Percentiles rank a stretch among this genome's conserved stretches.
Evolutionary conservation across 2,797 vertebrate species (phyloP).

Genomic region (Mormyrops attenuatus): DNA sequence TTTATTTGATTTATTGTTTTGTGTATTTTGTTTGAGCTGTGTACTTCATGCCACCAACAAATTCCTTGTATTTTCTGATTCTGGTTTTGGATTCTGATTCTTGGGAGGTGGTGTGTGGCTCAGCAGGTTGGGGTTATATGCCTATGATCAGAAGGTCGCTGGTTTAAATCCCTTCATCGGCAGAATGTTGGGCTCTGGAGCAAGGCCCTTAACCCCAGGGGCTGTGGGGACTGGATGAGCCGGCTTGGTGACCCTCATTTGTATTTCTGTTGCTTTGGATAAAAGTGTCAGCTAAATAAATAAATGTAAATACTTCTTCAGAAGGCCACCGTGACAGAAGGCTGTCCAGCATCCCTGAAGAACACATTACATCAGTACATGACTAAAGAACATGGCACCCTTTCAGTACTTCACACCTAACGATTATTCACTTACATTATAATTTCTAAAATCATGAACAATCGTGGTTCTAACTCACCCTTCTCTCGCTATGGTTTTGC

Average conservation of each 20-base stretch:
- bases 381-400: not conserved
- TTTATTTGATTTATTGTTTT: not conserved
- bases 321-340: not conserved
- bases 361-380: not conserved
- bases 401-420: not conserved
- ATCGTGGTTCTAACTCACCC: not conserved
- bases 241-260: not conserved
- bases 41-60: not conserved
- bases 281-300: not conserved
- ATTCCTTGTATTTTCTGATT: not conserved
- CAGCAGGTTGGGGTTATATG: not conserved
- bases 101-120: not conserved
- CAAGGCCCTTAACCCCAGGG: not conserved
- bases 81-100: not conserved
- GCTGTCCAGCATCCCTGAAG: not conserved
- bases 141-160: not conserved
- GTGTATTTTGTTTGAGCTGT: not conserved
- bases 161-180: not conserved
- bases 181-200: not conserved
- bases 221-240: not conserved
- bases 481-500: not conserved
- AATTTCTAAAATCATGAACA: not conserved
- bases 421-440: not conserved
- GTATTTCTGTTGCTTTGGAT: not conserved
- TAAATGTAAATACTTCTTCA: not conserved